Conservation (phyloP, 2,113 vertebrate species). For the Tylochromis polylepis region DNA sequence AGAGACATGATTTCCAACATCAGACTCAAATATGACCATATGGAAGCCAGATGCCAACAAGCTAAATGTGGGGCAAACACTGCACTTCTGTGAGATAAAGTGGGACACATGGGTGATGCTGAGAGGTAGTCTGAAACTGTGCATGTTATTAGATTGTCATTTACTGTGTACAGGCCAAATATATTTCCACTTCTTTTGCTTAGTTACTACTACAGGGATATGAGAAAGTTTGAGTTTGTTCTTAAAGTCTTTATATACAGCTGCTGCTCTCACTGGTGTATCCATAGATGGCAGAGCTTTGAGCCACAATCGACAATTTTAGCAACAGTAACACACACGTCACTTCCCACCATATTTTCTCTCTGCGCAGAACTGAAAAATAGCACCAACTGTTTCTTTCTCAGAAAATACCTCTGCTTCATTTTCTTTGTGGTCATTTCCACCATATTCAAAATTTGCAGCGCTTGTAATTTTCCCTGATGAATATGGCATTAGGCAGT, state of each 20-base stretch:
- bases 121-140: too few species aligned
- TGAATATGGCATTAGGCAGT: fast-evolving
- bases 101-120: fast-evolving
- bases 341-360: neutral
- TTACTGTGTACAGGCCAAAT: fast-evolving
- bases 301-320: neutral
- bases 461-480: neutral
- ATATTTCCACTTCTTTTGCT: neutral
- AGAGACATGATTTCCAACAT: neutral
- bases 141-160: too few species aligned
- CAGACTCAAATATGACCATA: neutral
- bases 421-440: neutral
- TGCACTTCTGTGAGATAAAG: neutral
- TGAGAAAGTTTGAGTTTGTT: too few species aligned
- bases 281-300: neutral
- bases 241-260: neutral
- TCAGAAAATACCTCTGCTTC: neutral
- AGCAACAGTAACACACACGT: neutral
- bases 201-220: neutral
- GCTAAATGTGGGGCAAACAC: neutral
- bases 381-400: neutral
- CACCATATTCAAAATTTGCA: fast-evolving
- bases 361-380: neutral
- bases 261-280: neutral
- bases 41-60: fast-evolving